Evolutionary conservation across 2,113 vertebrate species (phyloP), one percentile per base, ranked within the genome.

Genomic region (Vanacampus margaritifer): DNA sequence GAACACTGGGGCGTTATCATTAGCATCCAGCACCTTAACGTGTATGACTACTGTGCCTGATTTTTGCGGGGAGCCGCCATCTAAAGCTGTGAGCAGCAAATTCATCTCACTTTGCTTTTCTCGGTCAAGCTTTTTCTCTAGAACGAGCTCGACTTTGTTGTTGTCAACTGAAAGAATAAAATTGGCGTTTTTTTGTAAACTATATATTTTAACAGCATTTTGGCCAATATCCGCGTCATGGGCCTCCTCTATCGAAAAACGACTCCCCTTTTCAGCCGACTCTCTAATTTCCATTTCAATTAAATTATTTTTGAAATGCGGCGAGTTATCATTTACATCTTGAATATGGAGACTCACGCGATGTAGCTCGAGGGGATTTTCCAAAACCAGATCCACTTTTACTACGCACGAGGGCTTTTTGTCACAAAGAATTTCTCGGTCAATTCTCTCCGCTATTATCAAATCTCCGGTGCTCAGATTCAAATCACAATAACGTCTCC

Each of bases 191-290:
- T 76, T 60, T 28, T 79, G 84, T 1, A 94, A 74, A 0, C 24
- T 71, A 60, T 95, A 94, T 13, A 24, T 84, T 60, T 95, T 88
- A 48, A 95, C 75, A 1, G 78, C 87, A 50, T 95, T 93, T 24
- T 72, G 81, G 51, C 89, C 87, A 17, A 92, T 85, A 71, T 95
- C 93, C 59, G 88, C 72, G 45, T 94, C 93, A 58, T 86, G 83
- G 0, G 93, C 93, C 64, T 83, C 75, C 21, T 89, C 87, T 21
- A 95, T 74, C 0, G 83, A 79, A 24, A 90, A 90, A 0, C 80
- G 88, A 4, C 48, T 78, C 0, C 86, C 85, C 12, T 74, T 89
- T 0, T 65, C 76, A 0, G 87, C 78, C 0, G 76, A 85, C 16
- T 87, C 84, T 0, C 43, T 0, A 23, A 88, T 87, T 66, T 89